Conservation (phyloP, 2,797 vertebrate species). For the Linurgus olivaceus region DNA sequence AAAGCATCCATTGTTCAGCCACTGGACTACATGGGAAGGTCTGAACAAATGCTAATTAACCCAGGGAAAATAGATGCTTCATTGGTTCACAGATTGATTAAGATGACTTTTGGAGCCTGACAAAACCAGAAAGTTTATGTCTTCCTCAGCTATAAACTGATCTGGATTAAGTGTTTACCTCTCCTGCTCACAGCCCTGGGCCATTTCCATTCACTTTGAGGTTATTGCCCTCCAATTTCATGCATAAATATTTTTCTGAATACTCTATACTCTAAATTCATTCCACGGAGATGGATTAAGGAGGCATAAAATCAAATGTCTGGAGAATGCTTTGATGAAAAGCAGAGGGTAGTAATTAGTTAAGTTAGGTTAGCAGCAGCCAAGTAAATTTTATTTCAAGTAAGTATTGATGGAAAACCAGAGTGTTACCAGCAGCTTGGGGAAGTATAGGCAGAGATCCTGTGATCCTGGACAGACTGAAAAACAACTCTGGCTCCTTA, state of each 20-base stretch:
- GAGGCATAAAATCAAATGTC: background rate
- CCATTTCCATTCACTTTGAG: background rate
- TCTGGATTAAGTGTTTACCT: background rate
- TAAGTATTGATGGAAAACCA: background rate
- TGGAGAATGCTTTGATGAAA: background rate
- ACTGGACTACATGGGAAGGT: background rate
- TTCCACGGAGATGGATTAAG: background rate
- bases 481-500: background rate
- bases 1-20: background rate
- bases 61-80: background rate
- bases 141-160: background rate
- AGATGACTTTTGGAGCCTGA: background rate
- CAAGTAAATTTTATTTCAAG: background rate
- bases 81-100: background rate
- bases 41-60: constrained; percentile 4
- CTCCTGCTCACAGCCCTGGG: background rate
- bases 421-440: background rate
- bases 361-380: background rate
- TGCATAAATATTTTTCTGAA: background rate
- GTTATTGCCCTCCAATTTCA: background rate
- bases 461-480: background rate
- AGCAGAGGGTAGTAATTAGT: background rate
- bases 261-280: background rate
- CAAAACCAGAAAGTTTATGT: background rate
- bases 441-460: background rate